Conservation (phyloP, 2,113 vertebrate genomes). For the Ahaetulla prasina region DNA sequence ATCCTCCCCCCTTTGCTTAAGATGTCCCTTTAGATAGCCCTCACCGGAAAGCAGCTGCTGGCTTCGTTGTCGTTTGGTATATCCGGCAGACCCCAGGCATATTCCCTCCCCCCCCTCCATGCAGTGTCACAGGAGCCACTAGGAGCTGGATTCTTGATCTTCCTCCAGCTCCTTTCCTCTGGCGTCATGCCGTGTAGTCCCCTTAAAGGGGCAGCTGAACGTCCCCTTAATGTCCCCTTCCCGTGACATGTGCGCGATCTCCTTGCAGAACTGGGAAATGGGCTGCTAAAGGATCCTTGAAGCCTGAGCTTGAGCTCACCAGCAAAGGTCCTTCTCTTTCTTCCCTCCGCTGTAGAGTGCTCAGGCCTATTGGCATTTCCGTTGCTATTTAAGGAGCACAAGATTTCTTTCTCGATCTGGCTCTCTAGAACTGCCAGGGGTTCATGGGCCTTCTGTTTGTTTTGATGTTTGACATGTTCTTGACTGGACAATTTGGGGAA, state of each 20-base stretch:
- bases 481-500: not conserved
- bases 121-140: not conserved
- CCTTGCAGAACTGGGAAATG: not conserved
- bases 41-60: not conserved
- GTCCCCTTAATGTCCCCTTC: constrained; percentile 18
- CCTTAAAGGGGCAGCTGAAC: constrained; percentile 5
- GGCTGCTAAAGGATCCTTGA: not conserved
- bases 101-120: not conserved
- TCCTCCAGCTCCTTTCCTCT: not conserved
- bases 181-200: not conserved
- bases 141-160: not conserved
- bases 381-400: not conserved
- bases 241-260: constrained; percentile 31
- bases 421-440: not conserved
- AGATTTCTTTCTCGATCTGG: not conserved
- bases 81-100: not conserved
- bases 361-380: not conserved
- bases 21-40: not conserved
- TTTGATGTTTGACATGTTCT: not conserved
- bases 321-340: not conserved
- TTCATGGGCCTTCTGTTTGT: not conserved
- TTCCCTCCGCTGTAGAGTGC: not conserved
- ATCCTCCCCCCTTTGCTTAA: not conserved
- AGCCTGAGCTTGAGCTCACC: not conserved
- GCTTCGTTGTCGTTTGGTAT: not conserved